phyloP scores from a whole-genome alignment of 2,888 invertebrate species.

The Aplocera efformata region DNA sequence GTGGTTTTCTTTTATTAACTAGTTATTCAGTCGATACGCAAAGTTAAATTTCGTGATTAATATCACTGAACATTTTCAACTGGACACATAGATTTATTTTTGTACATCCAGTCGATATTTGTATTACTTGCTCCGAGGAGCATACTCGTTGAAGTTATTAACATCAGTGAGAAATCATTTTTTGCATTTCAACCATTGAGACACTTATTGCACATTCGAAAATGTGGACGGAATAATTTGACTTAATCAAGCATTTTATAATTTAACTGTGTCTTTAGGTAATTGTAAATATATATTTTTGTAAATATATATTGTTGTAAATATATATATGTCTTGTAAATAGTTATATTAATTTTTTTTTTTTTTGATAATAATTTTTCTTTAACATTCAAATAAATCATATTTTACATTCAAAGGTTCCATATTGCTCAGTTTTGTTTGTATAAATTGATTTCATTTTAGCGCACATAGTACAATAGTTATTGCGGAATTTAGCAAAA shows the following conservation, averaged over 20 bases:
- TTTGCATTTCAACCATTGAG: slow-evolving; percentile 34
- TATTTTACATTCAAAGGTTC: no score
- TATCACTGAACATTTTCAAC: slow-evolving; percentile 66
- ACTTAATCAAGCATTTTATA: slow-evolving; percentile 16
- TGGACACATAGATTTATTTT: slow-evolving; percentile 41
- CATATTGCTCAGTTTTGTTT: no score
- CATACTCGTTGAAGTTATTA: slow-evolving; percentile 34
- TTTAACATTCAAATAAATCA: no score
- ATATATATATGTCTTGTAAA: no score
- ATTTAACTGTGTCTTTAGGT: slow-evolving; percentile 16
- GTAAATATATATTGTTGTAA: no score
- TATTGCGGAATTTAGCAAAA: slow-evolving; percentile 29
- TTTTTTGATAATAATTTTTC: no score
- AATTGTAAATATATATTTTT: slow-evolving; percentile 2
- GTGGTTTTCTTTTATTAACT: slow-evolving; percentile 62
- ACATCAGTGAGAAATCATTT: slow-evolving; percentile 62
- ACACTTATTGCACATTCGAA: slow-evolving; percentile 54
- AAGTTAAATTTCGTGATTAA: slow-evolving; percentile 60
- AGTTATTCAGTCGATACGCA: slow-evolving; percentile 75
- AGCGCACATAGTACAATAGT: no score
- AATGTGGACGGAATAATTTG: slow-evolving; percentile 74
- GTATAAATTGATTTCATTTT: no score
- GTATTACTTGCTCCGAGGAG: slow-evolving; percentile 22
- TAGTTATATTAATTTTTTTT: no score
- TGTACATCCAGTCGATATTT: slow-evolving; percentile 45